Evolutionary conservation across 1,140 invertebrate species (phyloP).

Genomic region (Drosophila rufa): DNA sequence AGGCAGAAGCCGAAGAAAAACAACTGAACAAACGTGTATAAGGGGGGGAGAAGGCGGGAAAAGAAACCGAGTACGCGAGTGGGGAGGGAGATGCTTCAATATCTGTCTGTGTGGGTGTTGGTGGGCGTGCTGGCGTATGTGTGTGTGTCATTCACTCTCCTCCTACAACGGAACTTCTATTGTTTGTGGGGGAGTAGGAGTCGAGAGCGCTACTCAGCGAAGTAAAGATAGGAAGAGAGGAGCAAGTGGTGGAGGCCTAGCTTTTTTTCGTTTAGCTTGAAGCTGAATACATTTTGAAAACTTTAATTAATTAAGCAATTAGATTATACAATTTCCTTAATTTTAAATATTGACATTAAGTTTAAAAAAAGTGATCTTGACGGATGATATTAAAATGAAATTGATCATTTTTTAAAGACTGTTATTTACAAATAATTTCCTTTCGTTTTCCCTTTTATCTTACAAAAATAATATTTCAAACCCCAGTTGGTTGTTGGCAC

Average conservation of each 20-base stretch:
- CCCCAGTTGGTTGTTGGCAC: slow-evolving; percentile 3
- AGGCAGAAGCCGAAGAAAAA: slow-evolving; percentile 64
- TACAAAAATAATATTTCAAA: background rate
- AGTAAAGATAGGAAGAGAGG: slow-evolving; percentile 6
- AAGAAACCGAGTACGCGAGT: slow-evolving; percentile 1
- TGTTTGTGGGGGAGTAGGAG: slow-evolving; percentile 54
- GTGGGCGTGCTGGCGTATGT: background rate
- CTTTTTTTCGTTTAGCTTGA: background rate
- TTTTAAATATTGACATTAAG: too few species aligned
- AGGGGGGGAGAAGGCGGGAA: slow-evolving; percentile 23
- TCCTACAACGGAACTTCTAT: slow-evolving; percentile 66
- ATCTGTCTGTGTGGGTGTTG: slow-evolving; percentile 28
- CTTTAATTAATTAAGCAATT: background rate
- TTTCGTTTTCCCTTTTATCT: too few species aligned
- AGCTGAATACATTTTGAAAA: background rate
- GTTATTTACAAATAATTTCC: too few species aligned
- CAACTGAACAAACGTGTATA: slow-evolving; percentile 57
- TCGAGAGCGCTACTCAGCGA: slow-evolving; percentile 23
- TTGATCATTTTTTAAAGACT: too few species aligned
- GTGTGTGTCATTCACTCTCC: slow-evolving; percentile 44
- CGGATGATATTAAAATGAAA: too few species aligned
- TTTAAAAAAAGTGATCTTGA: too few species aligned
- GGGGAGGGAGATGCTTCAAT: slow-evolving; percentile 43
- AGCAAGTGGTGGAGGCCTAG: slow-evolving; percentile 1
- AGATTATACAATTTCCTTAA: too few species aligned